Evolutionary conservation across 2,113 vertebrate species (phyloP).

Genomic region (Pholis gunnellus): DNA sequence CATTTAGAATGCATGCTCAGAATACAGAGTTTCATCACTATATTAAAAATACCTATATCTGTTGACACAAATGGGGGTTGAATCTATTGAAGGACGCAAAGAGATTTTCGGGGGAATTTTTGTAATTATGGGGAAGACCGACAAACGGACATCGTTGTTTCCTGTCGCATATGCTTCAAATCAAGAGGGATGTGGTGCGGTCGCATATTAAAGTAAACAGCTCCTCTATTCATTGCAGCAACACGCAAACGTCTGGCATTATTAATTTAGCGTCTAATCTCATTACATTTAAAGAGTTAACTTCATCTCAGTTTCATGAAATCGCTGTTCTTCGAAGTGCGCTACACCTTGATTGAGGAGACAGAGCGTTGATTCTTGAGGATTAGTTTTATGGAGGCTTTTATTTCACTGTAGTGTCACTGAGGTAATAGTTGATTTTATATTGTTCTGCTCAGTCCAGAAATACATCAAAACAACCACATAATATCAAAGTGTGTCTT

Average conservation of each 20-base stretch:
- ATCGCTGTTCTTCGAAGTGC: background rate
- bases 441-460: background rate
- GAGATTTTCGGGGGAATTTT: background rate
- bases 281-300: conserved; percentile 1
- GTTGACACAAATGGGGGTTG: conserved; percentile 21
- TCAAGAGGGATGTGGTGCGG: conserved; percentile 10
- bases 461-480: background rate
- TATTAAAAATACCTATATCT: background rate
- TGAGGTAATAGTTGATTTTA: background rate
- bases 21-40: background rate
- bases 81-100: background rate
- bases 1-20: background rate
- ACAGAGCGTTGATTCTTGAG: background rate
- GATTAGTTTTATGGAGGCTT: background rate
- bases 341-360: background rate
- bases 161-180: conserved; percentile 40
- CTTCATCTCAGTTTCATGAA: background rate
- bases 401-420: background rate
- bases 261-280: conserved; percentile 17
- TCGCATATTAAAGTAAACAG: conserved; percentile 8
- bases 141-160: background rate
- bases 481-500: conserved; percentile 5
- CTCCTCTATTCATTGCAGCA: conserved; percentile 18
- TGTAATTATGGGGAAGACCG: background rate
- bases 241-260: background rate